Evolutionary conservation across 2,797 vertebrate species (phyloP), one percentile per base, ranked within the genome.

Genomic region (Naso thynnoides): DNA sequence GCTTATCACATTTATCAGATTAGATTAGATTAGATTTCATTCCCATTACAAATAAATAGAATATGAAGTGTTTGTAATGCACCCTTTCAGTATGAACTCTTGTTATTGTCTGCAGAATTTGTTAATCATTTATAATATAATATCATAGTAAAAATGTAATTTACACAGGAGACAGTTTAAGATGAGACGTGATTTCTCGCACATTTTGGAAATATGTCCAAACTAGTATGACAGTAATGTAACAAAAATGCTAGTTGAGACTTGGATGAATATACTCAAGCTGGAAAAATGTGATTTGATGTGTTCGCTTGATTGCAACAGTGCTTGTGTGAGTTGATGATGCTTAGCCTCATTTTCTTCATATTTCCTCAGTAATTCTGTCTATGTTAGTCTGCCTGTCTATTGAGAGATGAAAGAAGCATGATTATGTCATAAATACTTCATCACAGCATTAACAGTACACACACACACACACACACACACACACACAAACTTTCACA

Each of bases 361-460:
- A 18, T 45, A 66, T 70, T 73, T 62, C 19, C 72, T 44, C 38
- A 24, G 58, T 57, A 70, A 39, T 66, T 82, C 58, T 70, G 64
- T 59, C 19, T 49, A 2, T 69, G 64, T 83, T 81, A 82, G 55
- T 83, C 67, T 72, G 73, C 33, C 42, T 84, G 79, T 86, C 80
- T 84, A n/a, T 76, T 49, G 78, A 68, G 76, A 84, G 78, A 91
- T 89, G 73, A 87, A 85, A 89, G 79, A 50, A 57, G 36, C 21
- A 16, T 67, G 69, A 84, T 90, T 83, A 74, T 78, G 26, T 89
- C 85, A 92, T 91, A 76, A 92, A 92, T 91, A 88, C 76, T 91
- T 92, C 70, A 92, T 91, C 82, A 88, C 84, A 85, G 82, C 66
- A 73, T 77, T 79, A 80, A 63, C 74, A 73, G 61, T 62, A 11